Conservation (phyloP, 1,140 invertebrate genomes). For the Sycophila sp. region DNA sequence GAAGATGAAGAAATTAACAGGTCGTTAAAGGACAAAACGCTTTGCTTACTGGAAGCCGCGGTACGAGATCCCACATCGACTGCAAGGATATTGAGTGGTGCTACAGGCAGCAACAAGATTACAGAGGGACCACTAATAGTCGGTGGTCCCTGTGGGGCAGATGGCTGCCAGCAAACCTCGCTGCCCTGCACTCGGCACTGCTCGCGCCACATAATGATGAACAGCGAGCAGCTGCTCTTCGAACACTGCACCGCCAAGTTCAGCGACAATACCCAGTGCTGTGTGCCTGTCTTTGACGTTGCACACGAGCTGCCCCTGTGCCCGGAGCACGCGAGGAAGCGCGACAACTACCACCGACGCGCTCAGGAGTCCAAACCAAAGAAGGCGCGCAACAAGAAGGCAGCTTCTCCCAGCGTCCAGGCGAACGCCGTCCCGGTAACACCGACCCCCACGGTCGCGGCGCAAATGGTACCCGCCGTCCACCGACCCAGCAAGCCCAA, state of each 20-base stretch:
- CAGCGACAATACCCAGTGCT: conserved; percentile 88
- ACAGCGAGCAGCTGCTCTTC: conserved; percentile 88
- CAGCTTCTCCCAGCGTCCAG: conserved; percentile 73
- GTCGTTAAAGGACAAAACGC: conserved; percentile 51
- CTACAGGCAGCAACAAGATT: conserved; percentile 57
- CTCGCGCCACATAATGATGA: conserved; percentile 85
- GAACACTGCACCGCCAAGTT: conserved; percentile 90
- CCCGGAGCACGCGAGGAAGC: conserved; percentile 81
- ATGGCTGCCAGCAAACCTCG: conserved; percentile 72
- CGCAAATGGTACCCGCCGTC: background rate
- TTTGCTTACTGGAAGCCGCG: conserved; percentile 54
- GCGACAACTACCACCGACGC: conserved; percentile 81
- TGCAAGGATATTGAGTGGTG: conserved; percentile 48
- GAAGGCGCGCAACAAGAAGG: conserved; percentile 82
- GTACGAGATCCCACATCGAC: conserved; percentile 50
- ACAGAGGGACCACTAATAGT: conserved; percentile 60
- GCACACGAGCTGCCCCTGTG: conserved; percentile 86
- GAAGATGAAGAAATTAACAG: conserved; percentile 54
- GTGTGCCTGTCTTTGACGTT: conserved; percentile 87
- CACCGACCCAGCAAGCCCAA: conserved; percentile 70
- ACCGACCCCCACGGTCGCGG: background rate
- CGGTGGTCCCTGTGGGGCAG: conserved; percentile 55
- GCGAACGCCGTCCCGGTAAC: background rate
- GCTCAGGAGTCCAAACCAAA: conserved; percentile 80
- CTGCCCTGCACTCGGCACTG: conserved; percentile 87